A percentile compares a stretch with the other conserved stretches of the same genome.
These are phyloP conservation scores for Hermaeophaga mercurialis DNA, from an alignment of 2,888 invertebrate species.

Conservation along the genomic window DNA sequence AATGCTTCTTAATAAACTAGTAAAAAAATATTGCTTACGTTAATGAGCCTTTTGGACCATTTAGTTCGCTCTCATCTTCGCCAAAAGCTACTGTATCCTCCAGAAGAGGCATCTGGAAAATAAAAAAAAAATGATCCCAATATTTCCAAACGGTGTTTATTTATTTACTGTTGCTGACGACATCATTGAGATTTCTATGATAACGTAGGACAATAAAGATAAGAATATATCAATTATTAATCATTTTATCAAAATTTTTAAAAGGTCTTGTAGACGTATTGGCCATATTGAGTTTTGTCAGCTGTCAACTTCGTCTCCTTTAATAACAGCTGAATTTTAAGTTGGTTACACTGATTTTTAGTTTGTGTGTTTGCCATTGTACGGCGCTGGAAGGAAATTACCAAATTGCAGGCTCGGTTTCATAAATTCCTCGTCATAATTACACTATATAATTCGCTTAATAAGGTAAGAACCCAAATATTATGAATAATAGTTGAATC, in stretches of 20 bases:
- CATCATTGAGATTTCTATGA: conserved; percentile 19
- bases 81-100: conserved; percentile 87
- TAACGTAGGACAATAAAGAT: not conserved
- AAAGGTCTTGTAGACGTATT: too few species aligned
- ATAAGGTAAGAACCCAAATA: too few species aligned
- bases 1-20: not conserved
- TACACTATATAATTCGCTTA: too few species aligned
- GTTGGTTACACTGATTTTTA: too few species aligned
- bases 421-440: too few species aligned
- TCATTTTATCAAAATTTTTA: not conserved
- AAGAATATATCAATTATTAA: not conserved
- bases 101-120: conserved; percentile 78
- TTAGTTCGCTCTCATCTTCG: conserved; percentile 68
- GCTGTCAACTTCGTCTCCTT: too few species aligned
- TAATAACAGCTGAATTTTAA: too few species aligned
- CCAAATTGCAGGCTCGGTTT: too few species aligned
- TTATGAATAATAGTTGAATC: too few species aligned
- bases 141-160: conserved; percentile 9
- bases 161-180: conserved; percentile 38
- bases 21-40: conserved; percentile 39
- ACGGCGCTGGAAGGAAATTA: too few species aligned
- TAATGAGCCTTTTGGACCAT: conserved; percentile 41
- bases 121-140: not conserved
- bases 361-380: too few species aligned
- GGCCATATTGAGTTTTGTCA: too few species aligned